A percentile compares a stretch with the other conserved stretches of the same genome.
phyloP scores from a whole-genome alignment of 2,888 invertebrate species.

The Pediacus dermestoides region DNA sequence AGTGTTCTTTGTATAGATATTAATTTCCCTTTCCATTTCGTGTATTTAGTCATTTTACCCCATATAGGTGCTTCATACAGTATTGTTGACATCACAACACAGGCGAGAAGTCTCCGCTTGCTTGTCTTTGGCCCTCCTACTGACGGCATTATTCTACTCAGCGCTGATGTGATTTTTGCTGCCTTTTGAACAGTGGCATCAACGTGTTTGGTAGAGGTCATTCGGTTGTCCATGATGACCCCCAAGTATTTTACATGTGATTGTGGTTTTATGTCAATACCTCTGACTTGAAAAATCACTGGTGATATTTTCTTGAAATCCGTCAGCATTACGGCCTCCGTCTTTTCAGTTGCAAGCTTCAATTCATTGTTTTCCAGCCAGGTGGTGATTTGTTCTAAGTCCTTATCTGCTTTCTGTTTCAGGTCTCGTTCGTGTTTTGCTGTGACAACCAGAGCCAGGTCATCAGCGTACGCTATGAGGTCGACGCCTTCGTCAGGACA shows the following conservation, averaged over 20 bases:
- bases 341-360: slow-evolving; percentile 38
- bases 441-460: slow-evolving; percentile 6
- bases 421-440: not conserved
- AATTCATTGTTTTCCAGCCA: slow-evolving; percentile 21
- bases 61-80: slow-evolving; percentile 16
- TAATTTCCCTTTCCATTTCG: too few species aligned
- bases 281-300: not conserved
- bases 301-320: not conserved
- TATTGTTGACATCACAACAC: slow-evolving; percentile 7
- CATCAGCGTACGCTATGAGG: slow-evolving; percentile 14
- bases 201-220: not conserved
- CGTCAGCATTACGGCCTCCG: slow-evolving; percentile 12
- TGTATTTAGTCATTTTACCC: too few species aligned
- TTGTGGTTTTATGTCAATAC: too few species aligned
- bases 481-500: slow-evolving; percentile 3
- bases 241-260: slow-evolving; percentile 11
- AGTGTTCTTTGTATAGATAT: too few species aligned
- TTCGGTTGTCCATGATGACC: not conserved
- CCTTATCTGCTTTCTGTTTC: slow-evolving; percentile 2
- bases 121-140: slow-evolving; percentile 12
- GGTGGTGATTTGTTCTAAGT: not conserved
- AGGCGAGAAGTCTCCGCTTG: slow-evolving; percentile 7
- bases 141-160: slow-evolving; percentile 13
- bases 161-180: not conserved
- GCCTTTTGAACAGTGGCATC: not conserved